Percentiles rank a stretch among this genome's conserved stretches.
Conservation (phyloP, 2,113 vertebrate genomes). For the Zapornia atra region DNA sequence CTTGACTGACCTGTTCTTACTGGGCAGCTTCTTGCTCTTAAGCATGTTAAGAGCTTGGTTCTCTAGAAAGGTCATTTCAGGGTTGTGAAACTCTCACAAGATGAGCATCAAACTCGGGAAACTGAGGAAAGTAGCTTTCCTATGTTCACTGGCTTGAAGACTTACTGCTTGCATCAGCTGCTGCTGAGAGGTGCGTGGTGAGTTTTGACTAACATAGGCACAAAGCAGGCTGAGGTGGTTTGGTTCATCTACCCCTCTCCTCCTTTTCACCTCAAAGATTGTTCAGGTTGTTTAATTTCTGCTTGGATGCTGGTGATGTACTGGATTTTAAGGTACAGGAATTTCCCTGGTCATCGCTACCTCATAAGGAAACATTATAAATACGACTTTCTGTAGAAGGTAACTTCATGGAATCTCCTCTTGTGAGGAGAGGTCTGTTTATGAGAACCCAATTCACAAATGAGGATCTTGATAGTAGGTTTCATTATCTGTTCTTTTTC, state of each 20-base stretch:
- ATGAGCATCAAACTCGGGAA: neutral
- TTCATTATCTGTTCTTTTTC: neutral
- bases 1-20: neutral
- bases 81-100: neutral
- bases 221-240: neutral
- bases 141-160: neutral
- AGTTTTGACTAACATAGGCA: neutral
- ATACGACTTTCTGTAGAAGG: neutral
- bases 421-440: neutral
- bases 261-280: neutral
- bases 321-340: neutral
- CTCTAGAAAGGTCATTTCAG: neutral
- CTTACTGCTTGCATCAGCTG: rapidly evolving
- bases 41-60: neutral
- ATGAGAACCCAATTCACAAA: neutral
- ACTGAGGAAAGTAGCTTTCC: neutral
- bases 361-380: neutral
- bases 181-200: neutral
- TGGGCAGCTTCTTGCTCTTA: neutral
- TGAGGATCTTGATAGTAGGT: neutral
- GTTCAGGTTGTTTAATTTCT: neutral
- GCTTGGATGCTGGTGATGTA: rapidly evolving
- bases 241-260: neutral
- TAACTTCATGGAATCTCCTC: neutral
- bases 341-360: neutral